Percentiles rank a stretch among this genome's conserved stretches.
These are phyloP conservation scores for Myotis brandtii DNA, from an alignment of 2,113 vertebrate species.

Conservation along the genomic window DNA sequence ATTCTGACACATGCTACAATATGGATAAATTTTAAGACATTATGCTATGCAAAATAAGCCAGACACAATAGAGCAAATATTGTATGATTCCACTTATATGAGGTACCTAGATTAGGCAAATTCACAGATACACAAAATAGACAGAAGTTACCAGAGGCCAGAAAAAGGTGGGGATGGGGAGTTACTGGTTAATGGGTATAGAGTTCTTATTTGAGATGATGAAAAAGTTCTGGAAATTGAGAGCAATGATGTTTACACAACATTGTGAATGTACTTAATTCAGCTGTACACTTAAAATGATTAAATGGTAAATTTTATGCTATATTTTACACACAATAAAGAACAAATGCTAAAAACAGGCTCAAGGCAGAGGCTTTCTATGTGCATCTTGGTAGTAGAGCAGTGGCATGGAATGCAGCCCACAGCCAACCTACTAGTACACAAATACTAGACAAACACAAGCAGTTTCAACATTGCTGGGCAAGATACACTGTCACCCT, in stretches of 20 bases:
- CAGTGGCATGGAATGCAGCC: slow-evolving; percentile 35
- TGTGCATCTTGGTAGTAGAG: slow-evolving; percentile 16
- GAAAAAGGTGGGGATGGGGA: neutral
- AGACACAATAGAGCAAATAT: slow-evolving; percentile 35
- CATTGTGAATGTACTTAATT: neutral
- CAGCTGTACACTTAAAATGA: neutral
- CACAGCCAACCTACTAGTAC: slow-evolving; percentile 16
- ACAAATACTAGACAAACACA: slow-evolving; percentile 67
- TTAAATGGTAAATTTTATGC: slow-evolving; percentile 21
- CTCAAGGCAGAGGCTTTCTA: neutral
- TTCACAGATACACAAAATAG: slow-evolving; percentile 26
- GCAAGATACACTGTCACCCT: slow-evolving; percentile 40
- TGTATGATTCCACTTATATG: neutral
- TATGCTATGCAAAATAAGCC: slow-evolving; percentile 25
- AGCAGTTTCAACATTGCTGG: slow-evolving; percentile 61
- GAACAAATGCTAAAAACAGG: slow-evolving; percentile 18
- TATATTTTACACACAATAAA: neutral
- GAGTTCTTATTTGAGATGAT: neutral
- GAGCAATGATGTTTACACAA: neutral
- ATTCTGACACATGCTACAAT: slow-evolving; percentile 22
- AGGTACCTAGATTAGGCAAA: slow-evolving; percentile 18
- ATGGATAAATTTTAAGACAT: slow-evolving; percentile 28
- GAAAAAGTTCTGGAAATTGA: slow-evolving; percentile 44
- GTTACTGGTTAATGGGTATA: neutral
- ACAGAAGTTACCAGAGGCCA: neutral